Percentiles rank a stretch among this genome's conserved stretches.
phyloP scores from a whole-genome alignment of 2,113 vertebrate genomes.

The Ramphastos sulfuratus region DNA sequence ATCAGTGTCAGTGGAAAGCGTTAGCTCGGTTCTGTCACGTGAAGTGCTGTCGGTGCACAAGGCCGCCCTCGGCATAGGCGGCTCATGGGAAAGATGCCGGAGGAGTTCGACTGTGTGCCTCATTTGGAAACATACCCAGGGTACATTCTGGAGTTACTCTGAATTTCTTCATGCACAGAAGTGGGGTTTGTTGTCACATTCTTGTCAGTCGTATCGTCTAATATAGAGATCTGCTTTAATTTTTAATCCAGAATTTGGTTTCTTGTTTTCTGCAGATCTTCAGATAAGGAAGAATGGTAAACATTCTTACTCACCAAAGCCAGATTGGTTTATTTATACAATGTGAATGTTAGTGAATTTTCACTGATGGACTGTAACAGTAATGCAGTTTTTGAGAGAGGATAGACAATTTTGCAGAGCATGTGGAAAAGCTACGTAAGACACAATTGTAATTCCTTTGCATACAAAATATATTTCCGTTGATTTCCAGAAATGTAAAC shows the following conservation, averaged over 20 bases:
- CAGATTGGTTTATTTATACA: not conserved
- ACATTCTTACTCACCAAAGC: not conserved
- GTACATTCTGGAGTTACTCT: too few species aligned
- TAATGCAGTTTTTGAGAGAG: not conserved
- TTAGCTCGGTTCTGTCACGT: rapidly evolving
- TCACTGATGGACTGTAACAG: rapidly evolving
- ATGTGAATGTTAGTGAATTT: not conserved
- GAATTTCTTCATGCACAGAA: not conserved
- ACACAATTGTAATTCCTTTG: not conserved
- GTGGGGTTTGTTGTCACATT: rapidly evolving
- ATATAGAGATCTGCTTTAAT: not conserved
- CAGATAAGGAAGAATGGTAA: not conserved
- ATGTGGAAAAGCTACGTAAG: not conserved
- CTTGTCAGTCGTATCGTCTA: too few species aligned
- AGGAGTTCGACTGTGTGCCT: rapidly evolving
- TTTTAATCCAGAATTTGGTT: not conserved
- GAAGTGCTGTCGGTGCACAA: rapidly evolving
- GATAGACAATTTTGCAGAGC: not conserved
- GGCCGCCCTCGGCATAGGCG: rapidly evolving
- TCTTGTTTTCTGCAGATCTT: not conserved
- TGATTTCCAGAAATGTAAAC: not conserved
- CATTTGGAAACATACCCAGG: rapidly evolving
- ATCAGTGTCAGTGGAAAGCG: rapidly evolving
- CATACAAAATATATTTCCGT: not conserved
- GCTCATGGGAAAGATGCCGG: rapidly evolving